A percentile compares a stretch with the other conserved stretches of the same genome.
phyloP scores from a whole-genome alignment of 2,113 vertebrate species.

The Oreochromis aureus region DNA sequence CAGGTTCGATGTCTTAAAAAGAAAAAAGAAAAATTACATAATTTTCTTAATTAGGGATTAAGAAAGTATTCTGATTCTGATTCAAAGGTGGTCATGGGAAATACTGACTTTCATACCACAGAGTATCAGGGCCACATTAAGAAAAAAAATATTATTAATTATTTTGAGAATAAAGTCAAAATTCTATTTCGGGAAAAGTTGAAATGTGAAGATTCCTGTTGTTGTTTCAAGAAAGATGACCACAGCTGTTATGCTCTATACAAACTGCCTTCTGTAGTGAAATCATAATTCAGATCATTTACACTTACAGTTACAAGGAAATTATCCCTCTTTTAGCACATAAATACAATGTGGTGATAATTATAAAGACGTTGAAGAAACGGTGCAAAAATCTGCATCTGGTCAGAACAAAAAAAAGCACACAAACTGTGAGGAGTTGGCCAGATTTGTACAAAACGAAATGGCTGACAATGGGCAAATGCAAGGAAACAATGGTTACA shows the following conservation, averaged over 20 bases:
- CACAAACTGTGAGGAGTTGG: background rate
- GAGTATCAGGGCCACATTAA: background rate
- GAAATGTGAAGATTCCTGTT: background rate
- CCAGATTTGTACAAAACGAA: background rate
- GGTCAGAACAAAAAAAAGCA: accelerated
- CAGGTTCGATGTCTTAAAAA: background rate
- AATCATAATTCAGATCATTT: background rate
- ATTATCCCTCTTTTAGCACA: background rate
- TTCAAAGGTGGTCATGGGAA: background rate
- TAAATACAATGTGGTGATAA: background rate
- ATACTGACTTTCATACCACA: background rate
- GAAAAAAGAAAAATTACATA: background rate
- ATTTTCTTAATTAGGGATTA: background rate
- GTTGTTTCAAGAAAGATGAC: background rate
- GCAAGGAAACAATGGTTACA: background rate
- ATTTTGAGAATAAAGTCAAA: background rate
- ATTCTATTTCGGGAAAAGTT: background rate
- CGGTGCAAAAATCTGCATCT: background rate
- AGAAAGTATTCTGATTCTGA: background rate
- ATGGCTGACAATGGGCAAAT: background rate
- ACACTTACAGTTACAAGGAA: background rate
- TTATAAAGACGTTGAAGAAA: background rate
- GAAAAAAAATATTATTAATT: background rate
- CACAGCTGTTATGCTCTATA: background rate
- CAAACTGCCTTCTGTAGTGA: background rate